These are phyloP conservation scores for Micronycteris hirsuta DNA, from an alignment of 2,113 vertebrate species.

Conservation along the genomic window DNA sequence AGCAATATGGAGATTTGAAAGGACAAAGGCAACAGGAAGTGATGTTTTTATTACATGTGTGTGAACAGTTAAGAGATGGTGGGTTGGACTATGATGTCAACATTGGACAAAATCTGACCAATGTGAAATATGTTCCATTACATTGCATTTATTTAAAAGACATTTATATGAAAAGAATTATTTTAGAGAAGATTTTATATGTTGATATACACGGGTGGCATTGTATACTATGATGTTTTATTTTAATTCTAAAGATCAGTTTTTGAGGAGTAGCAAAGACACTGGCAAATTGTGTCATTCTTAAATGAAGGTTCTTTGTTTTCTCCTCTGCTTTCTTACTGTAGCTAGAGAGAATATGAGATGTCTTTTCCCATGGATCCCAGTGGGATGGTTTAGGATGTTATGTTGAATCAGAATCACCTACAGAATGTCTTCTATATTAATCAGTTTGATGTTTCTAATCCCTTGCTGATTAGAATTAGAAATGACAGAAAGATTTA, in stretches of 20 bases:
- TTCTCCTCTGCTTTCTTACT: not conserved
- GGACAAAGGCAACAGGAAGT: not conserved
- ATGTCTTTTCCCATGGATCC: not conserved
- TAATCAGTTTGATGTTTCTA: slow-evolving; percentile 35
- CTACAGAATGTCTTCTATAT: not conserved
- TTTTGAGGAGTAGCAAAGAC: not conserved
- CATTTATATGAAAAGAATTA: not conserved
- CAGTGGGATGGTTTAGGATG: not conserved
- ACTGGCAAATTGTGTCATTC: not conserved
- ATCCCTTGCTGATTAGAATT: slow-evolving; percentile 5
- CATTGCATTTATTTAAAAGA: not conserved
- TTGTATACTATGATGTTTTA: not conserved
- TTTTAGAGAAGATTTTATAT: not conserved
- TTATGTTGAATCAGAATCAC: not conserved
- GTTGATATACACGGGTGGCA: not conserved
- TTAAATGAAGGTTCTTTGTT: not conserved
- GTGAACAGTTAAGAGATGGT: not conserved
- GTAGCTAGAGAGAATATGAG: not conserved
- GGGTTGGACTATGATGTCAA: not conserved
- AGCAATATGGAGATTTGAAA: not conserved
- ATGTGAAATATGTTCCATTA: not conserved
- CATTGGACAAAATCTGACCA: not conserved
- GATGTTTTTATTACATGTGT: not conserved
- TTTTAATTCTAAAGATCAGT: not conserved
- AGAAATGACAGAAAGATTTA: not conserved